Base-by-base conservation (phyloP, 2,797 vertebrate genomes). In the Trachops cirrhosus region DNA sequence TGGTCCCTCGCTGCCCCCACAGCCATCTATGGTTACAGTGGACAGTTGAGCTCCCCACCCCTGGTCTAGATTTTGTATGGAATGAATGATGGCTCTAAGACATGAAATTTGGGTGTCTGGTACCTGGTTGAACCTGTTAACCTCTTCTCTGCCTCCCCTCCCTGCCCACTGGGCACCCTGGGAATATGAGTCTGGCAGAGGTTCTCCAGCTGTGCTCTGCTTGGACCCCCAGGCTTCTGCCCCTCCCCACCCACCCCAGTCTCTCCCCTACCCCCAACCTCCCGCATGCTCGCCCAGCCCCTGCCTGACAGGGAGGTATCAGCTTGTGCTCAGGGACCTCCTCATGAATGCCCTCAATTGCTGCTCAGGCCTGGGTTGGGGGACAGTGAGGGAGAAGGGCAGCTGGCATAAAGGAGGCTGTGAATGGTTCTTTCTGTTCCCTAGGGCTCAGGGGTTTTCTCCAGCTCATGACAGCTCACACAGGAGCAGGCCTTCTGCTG, bases 111-210 rank as follows among this genome's bases (percentile, higher is more conserved):
- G 87, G 79, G 78, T 39, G 9, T 94, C 4, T 1, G 70, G 41
- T 82, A 59, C 73, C 79, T 71, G 41, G 41, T 3, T 29, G 75
- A 68, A 32, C 59, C 80, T 9, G 74, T 96, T 98, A 97, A 97
- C 83, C 21, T 97, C 94, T 97, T 93, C 88, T 97, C 97, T 97
- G 96, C 97, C 91, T 94, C 73, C 88, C 95, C 83, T 6, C 80
- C 86, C 96, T 88, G 91, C 74, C 89, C 67, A 71, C 89, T 29
- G 0, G 95, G 97, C 70, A 32, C 96, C 98, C 97, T 98, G 99
- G 99, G 99, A 99, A 88, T 98, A 98, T 98, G 98, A 99, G 98
- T 98, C 98, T 98, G 98, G 98, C 98, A 93, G 99, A 99, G 86
- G 98, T 98, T 97, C 98, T 97, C 99, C 99, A 98, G 98, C 98